Evolutionary conservation across 1,140 invertebrate species (phyloP).

Genomic region (Drosophila nigromelanica): DNA sequence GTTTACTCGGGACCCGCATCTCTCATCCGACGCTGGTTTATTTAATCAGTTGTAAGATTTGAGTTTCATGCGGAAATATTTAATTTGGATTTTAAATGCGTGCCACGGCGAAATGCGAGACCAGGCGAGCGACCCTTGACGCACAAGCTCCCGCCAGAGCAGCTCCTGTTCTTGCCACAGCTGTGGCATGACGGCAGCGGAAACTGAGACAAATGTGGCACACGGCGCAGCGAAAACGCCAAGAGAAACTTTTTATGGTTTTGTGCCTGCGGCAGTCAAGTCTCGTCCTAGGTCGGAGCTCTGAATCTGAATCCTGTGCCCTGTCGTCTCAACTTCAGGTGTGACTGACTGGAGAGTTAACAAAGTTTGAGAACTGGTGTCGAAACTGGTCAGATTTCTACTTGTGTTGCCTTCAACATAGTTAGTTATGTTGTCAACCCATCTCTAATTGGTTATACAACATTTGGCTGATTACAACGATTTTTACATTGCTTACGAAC

Average conservation of each 20-base stretch:
- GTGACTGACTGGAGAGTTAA: conserved; percentile 45
- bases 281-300: background rate
- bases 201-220: conserved; percentile 70
- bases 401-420: conserved; percentile 5
- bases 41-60: conserved; percentile 83
- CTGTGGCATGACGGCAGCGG: conserved; percentile 12
- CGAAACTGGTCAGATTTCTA: conserved; percentile 63
- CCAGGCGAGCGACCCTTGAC: conserved; percentile 56
- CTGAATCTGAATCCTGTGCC: background rate
- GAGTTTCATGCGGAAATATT: conserved; percentile 81
- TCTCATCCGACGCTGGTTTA: conserved; percentile 55
- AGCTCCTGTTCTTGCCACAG: conserved; percentile 12
- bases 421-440: conserved; percentile 12
- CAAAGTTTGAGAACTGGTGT: conserved; percentile 56
- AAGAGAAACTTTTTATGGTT: conserved; percentile 55
- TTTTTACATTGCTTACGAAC: background rate
- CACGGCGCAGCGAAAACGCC: conserved; percentile 29
- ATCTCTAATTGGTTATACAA: conserved; percentile 25
- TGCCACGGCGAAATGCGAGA: conserved; percentile 67
- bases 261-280: conserved; percentile 29
- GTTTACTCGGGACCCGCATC: conserved; percentile 23
- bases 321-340: conserved; percentile 44
- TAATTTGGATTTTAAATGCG: conserved; percentile 82
- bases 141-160: conserved; percentile 20
- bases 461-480: conserved; percentile 10